These are phyloP conservation scores for Nomada goodeniana DNA, from an alignment of 2,888 invertebrate species.

Conservation along the genomic window DNA sequence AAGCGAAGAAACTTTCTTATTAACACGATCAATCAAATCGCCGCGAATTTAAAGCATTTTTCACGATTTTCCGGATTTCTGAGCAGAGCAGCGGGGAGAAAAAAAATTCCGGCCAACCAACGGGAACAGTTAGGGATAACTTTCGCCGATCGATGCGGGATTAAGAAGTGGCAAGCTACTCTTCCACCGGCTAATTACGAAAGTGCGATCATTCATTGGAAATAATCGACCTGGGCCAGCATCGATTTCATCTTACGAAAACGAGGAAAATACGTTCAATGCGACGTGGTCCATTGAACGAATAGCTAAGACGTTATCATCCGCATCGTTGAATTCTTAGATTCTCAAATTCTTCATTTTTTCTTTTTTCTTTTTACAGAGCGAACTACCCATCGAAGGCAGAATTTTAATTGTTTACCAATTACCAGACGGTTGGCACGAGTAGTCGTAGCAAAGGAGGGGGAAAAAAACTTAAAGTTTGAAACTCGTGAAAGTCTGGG, in stretches of 20 bases:
- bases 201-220: constrained; percentile 66
- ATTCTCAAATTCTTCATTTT: not conserved
- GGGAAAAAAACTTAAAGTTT: constrained; percentile 34
- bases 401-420: constrained; percentile 60
- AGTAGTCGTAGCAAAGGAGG: not conserved
- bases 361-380: constrained; percentile 6
- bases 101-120: constrained; percentile 42
- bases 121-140: constrained; percentile 52
- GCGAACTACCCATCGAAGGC: not conserved
- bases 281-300: not conserved
- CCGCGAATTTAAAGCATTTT: constrained; percentile 76
- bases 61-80: constrained; percentile 74
- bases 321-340: not conserved
- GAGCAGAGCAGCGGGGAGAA: constrained; percentile 49
- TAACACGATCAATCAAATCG: constrained; percentile 80
- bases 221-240: constrained; percentile 53
- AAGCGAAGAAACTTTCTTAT: constrained; percentile 78
- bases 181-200: constrained; percentile 66
- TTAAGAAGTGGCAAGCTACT: constrained; percentile 67
- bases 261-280: constrained; percentile 12
- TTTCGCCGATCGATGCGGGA: constrained; percentile 70
- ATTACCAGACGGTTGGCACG: constrained; percentile 27
- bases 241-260: constrained; percentile 28
- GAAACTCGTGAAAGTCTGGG: constrained; percentile 55
- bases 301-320: not conserved